Evolutionary conservation across 2,797 vertebrate genomes (phyloP).

Genomic region (Notolepis coatsorum): DNA sequence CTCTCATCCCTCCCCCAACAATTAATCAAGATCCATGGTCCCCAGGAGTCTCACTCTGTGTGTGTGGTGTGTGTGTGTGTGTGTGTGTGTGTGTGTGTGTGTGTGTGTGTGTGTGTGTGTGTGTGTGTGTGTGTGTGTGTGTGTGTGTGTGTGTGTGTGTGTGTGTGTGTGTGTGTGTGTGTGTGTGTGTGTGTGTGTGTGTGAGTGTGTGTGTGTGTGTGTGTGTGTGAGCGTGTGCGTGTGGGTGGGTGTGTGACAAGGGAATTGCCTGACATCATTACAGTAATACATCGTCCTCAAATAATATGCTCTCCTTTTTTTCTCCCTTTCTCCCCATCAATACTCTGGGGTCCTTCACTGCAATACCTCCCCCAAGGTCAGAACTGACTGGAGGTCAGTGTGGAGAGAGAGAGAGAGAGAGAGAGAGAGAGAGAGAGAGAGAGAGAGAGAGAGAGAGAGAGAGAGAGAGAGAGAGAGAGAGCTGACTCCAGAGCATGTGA

Average conservation of each 20-base stretch:
- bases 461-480: constrained; percentile 1
- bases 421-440: background rate
- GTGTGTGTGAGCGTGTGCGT: background rate
- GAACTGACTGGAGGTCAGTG: constrained; percentile 39
- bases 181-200: background rate
- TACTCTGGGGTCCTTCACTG: constrained; percentile 35
- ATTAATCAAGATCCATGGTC: constrained; percentile 75
- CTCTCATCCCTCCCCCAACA: constrained; percentile 29
- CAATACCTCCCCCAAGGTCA: constrained; percentile 57
- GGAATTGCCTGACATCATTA: constrained; percentile 53
- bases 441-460: constrained; percentile 5
- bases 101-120: constrained; percentile 19
- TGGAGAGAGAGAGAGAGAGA: background rate
- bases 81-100: constrained; percentile 19
- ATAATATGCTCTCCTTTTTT: constrained; percentile 56
- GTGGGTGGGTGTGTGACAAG: background rate
- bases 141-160: constrained; percentile 36
- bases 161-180: background rate
- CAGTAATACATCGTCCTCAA: constrained; percentile 58
- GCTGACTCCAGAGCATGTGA: constrained; percentile 8
- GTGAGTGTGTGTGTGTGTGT: background rate
- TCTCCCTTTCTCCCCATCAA: no score
- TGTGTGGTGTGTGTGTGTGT: constrained; percentile 16
- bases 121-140: background rate
- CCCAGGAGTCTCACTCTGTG: constrained; percentile 42